phyloP scores from a whole-genome alignment of 2,113 vertebrate species.

The Stegostoma tigrinum region DNA sequence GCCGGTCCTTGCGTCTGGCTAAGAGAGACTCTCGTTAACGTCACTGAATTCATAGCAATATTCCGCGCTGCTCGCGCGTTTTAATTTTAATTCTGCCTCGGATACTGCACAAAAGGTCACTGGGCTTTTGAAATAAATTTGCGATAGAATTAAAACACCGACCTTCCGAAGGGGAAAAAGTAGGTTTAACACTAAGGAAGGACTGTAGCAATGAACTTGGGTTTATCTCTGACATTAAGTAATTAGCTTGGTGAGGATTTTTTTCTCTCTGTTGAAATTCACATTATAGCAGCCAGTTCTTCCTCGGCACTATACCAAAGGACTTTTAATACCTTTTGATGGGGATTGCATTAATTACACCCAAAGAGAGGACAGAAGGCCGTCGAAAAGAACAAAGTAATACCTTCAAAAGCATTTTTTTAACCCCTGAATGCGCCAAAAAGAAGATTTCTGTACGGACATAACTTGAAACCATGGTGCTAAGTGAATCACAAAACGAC shows the following conservation, averaged over 20 bases:
- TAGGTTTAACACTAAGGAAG: background rate
- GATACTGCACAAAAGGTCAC: background rate
- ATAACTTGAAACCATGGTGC: slow-evolving; percentile 34
- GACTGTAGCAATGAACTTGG: slow-evolving; percentile 19
- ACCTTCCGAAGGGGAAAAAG: background rate
- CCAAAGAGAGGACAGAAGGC: slow-evolving; percentile 38
- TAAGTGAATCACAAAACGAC: background rate
- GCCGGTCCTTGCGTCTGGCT: slow-evolving; percentile 49
- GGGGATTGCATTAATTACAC: slow-evolving; percentile 43
- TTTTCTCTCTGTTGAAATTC: too few species aligned
- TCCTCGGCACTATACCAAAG: slow-evolving; percentile 40
- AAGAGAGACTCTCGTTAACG: background rate
- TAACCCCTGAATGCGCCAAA: slow-evolving; percentile 37
- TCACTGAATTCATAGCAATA: background rate
- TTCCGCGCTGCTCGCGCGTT: slow-evolving; percentile 41
- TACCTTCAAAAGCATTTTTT: slow-evolving; percentile 42
- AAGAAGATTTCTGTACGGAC: slow-evolving; percentile 40
- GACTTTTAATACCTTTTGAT: slow-evolving; percentile 42
- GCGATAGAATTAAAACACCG: background rate
- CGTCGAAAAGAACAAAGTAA: slow-evolving; percentile 40
- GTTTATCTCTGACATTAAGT: too few species aligned
- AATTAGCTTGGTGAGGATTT: background rate
- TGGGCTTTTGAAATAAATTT: background rate
- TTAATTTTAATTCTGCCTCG: slow-evolving; percentile 44
- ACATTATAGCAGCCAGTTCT: background rate